Conservation (phyloP, 2,888 invertebrate species). For the Silvanus unidentatus region DNA sequence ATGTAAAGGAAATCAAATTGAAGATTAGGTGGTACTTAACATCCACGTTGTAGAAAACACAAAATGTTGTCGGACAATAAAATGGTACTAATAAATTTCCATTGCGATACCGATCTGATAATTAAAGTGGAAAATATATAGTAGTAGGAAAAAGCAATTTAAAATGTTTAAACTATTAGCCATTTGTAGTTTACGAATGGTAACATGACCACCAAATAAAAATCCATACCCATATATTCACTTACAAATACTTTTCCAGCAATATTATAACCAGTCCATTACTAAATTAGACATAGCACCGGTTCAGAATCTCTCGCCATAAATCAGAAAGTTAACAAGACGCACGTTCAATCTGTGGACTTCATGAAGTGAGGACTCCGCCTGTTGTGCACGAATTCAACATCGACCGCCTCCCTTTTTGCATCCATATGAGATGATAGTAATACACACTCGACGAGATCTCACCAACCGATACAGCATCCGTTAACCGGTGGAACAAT, state of each 20-base stretch:
- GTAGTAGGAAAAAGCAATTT: background rate
- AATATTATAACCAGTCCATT: constrained; percentile 14
- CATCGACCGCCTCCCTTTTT: constrained; percentile 35
- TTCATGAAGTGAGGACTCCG: constrained; percentile 43
- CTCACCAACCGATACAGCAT: background rate
- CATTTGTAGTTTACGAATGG: background rate
- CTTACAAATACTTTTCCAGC: no score
- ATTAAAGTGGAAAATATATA: constrained; percentile 1
- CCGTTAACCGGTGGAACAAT: constrained; percentile 31
- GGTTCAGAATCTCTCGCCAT: constrained; percentile 31
- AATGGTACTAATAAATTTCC: no score
- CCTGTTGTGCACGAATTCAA: constrained; percentile 42
- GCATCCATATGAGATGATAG: constrained; percentile 43
- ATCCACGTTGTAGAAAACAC: no score
- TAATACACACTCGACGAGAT: constrained; percentile 5
- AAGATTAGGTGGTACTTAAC: background rate
- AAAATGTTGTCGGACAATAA: no score
- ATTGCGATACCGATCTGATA: background rate
- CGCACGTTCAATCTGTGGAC: constrained; percentile 36
- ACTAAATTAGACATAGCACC: constrained; percentile 28
- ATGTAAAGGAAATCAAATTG: background rate
- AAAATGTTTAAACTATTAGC: background rate
- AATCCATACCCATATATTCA: background rate
- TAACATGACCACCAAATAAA: no score
- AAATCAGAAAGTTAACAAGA: constrained; percentile 47